These are phyloP conservation scores for Eupithecia insigniata DNA, from an alignment of 2,888 invertebrate species.

Conservation along the genomic window DNA sequence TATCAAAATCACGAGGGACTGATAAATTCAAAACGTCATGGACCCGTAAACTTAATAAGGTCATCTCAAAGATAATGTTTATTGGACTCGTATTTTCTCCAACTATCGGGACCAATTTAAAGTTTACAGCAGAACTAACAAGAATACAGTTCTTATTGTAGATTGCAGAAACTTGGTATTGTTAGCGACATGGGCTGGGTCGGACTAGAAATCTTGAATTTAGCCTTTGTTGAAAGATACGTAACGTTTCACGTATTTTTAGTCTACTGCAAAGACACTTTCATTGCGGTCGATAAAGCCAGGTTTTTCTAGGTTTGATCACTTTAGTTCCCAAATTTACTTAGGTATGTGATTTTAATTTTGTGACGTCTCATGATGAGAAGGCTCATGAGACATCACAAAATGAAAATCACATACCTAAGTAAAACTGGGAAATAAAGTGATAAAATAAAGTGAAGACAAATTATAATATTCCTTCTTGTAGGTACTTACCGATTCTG, in stretches of 20 bases:
- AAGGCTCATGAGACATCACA: no score
- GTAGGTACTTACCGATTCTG: not conserved
- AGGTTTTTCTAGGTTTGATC: no score
- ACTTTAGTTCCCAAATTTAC: no score
- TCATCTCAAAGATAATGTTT: constrained; percentile 22
- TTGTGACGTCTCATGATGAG: no score
- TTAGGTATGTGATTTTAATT: no score
- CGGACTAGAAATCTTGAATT: not conserved
- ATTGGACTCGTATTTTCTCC: constrained; percentile 22
- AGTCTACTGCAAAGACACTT: no score
- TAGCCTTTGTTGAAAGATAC: not conserved
- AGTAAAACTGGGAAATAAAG: no score
- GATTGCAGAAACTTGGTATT: constrained; percentile 3
- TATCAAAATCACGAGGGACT: not conserved
- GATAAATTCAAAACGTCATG: not conserved
- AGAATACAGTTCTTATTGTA: constrained; percentile 16
- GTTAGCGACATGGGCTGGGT: not conserved
- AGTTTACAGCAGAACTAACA: constrained; percentile 31
- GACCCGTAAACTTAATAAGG: constrained; percentile 7
- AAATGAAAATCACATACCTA: no score
- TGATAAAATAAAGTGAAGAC: no score
- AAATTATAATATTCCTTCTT: no score
- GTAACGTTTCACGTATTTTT: not conserved
- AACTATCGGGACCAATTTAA: constrained; percentile 33
- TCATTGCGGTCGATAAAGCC: no score